Evolutionary conservation across 64 coral and sea anemone species (phyloP), one percentile per base, ranked within the genome.

Genomic region (Dendrophyllia cribrosa): DNA sequence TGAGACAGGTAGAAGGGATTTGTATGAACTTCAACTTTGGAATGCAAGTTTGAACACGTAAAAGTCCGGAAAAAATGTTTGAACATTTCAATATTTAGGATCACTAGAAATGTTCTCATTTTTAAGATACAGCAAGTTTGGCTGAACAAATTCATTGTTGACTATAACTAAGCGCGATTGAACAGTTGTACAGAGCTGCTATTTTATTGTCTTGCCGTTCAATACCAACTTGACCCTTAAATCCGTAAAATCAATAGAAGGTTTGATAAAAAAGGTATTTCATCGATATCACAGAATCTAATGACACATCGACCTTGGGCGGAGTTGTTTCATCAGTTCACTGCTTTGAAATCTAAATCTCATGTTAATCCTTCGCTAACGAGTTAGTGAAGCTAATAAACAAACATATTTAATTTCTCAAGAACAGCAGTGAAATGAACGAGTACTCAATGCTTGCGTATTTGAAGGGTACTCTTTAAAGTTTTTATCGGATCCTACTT

Each of bases 331-430:
- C 50, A 67, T 84, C 80, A 51, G 59, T 63, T 65, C 17, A n/a
- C 79, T 83, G 6, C 43, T 66, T 65, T 63, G 19, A 66, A 81
- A 82, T 82, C 58, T 82, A 81, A 56, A 62, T 82, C 17, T 64
- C 22, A 44, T 34, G 43, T 43, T 84, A 84, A 84, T 64, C 72
- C 80, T 68, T 21, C 62, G 80, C 61, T 84, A 84, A 84, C 80
- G 11, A 67, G 44, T 19, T 84, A 21, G 80, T 84, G 80, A 83
- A 83, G 20, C 60, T 67, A 44, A 75, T 75, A 20, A 13, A 44
- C 34, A 75, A 50, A 21, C 6, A 43, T 75, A 43, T 75, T 50
- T 56, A 12, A 56, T 9, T 12, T 56, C 53, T 56, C 7, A 34
- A 34, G 34, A 34, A 34, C 34, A 34, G 34, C 34, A 34, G 34